Percentiles rank a stretch among this genome's conserved stretches.
phyloP scores from a whole-genome alignment of 2,888 invertebrate genomes.

The Neoitamus cyanurus region DNA sequence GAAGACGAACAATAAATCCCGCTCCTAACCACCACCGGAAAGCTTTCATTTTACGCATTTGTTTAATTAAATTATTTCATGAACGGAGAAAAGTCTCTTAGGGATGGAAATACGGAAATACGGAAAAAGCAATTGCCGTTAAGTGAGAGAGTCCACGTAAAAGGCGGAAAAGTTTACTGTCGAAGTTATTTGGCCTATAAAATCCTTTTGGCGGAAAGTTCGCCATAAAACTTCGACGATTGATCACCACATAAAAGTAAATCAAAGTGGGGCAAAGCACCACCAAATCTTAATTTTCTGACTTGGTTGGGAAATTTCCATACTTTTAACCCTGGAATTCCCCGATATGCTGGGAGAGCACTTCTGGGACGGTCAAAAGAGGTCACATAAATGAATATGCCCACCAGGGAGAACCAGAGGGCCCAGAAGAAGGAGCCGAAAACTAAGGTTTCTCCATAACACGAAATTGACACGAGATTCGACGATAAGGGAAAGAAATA shows the following conservation, averaged over 20 bases:
- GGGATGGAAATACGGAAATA: background rate
- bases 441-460: background rate
- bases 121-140: background rate
- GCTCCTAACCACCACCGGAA: background rate
- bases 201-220: background rate
- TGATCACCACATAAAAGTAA: background rate
- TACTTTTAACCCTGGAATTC: background rate
- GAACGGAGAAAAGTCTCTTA: background rate
- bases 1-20: background rate
- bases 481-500: background rate
- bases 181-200: background rate
- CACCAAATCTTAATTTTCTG: background rate
- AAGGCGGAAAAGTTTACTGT: background rate
- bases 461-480: background rate
- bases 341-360: background rate
- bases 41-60: background rate
- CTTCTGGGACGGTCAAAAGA: background rate
- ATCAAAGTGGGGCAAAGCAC: background rate
- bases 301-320: background rate
- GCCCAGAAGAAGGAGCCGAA: background rate
- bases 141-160: background rate
- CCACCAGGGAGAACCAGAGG: background rate
- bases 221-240: background rate
- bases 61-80: background rate
- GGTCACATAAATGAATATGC: background rate